Base-by-base conservation (phyloP, 1,140 invertebrate genomes). In the Hormaphis cornu region DNA sequence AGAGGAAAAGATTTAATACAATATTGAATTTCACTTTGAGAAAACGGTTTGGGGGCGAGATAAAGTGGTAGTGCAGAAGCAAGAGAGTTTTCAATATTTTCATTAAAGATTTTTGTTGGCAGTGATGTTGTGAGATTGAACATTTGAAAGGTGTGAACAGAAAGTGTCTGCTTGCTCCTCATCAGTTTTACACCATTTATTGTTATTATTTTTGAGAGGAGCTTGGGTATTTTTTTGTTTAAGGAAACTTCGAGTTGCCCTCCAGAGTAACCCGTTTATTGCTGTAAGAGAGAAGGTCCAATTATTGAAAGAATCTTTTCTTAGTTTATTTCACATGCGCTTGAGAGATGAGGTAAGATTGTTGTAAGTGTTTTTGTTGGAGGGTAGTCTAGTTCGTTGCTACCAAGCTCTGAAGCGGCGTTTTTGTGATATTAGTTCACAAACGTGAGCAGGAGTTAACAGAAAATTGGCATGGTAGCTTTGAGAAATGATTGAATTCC, bases 171-270 rank as follows among this genome's bases (percentile, higher is more conserved):
- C 42, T 8, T n/a, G 42, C 5, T 46, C 12, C 18, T 16, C n/a
- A n/a, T 46, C 4, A 46, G 16, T 6, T n/a, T 6, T 46, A n/a
- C 42, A 46, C 12, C 42, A 66, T 77, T 73, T 40, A 71, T 37
- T 30, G 56, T 26, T 74, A 56, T 35, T 1, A 0, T 35, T 72
- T 40, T 30, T 72, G 6, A 75, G 56, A n/a, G 71, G 71, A 10
- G 61, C 66, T n/a, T 56, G 46, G 18, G 63, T 48, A 9, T 46
- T 0, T 10, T 50, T 69, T 16, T 69, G 69, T 58, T 42, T 37
- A 30, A 66, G 74, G 14, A 74, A 37, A 18, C 58, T 18, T 59
- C 72, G 73, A n/a, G 72, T 71, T 2, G 69, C 73, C 56, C 48
- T 73, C 72, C 72, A 74, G 2, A 75, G 71, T 2, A 10, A 24